Evolutionary conservation across 2,797 vertebrate species (phyloP).

Genomic region (Sarcoramphus papa): DNA sequence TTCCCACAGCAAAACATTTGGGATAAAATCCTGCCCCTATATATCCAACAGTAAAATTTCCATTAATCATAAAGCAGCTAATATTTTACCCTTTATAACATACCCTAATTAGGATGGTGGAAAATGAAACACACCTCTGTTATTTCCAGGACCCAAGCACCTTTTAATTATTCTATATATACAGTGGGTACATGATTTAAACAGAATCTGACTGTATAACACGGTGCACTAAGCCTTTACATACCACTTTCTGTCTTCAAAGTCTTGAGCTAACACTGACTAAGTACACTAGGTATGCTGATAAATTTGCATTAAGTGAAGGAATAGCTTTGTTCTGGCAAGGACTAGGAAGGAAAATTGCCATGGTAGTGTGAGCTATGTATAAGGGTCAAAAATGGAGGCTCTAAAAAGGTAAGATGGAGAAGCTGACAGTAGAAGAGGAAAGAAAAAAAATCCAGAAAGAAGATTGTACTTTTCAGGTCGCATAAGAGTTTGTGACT

Average conservation of each 20-base stretch:
- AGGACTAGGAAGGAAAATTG: background rate
- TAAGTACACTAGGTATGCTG: background rate
- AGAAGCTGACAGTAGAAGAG: background rate
- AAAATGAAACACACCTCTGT: background rate
- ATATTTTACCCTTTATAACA: background rate
- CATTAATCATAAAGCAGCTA: background rate
- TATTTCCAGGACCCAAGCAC: background rate
- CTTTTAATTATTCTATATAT: background rate
- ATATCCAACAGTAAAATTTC: background rate
- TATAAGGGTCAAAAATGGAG: background rate
- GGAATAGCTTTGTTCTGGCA: background rate
- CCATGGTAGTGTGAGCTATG: background rate
- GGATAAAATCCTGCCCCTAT: background rate
- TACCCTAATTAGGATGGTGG: background rate
- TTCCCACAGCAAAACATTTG: background rate
- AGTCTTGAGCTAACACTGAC: background rate
- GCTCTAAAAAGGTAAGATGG: background rate
- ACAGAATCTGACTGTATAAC: background rate
- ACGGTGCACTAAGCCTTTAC: background rate
- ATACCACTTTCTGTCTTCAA: background rate
- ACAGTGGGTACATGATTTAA: background rate
- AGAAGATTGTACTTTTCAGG: background rate
- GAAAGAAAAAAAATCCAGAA: background rate
- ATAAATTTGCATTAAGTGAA: background rate
- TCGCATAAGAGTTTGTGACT: background rate